Base-by-base conservation (phyloP, 1,140 invertebrate species). In the Drosophila orena region DNA sequence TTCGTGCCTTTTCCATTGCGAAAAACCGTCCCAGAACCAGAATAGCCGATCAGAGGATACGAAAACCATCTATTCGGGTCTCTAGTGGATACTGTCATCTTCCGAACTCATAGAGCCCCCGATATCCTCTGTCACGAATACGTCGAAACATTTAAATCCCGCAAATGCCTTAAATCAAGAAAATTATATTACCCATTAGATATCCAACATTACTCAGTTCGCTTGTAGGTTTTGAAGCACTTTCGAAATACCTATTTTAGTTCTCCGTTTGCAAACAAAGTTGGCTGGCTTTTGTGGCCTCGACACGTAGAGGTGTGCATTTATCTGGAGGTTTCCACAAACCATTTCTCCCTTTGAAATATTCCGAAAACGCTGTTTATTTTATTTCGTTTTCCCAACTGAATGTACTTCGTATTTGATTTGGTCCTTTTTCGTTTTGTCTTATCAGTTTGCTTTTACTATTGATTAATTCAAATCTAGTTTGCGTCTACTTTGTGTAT, bases 1-100 rank as follows among this genome's bases (percentile, higher is more conserved):
- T 77, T 80, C 84, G 84, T 89, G 84, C 84, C 84, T 89, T 89
- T 89, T 89, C 77, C 72, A 89, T 84, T 89, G 84, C 65, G 71
- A 84, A 86, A 89, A 89, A 80, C 84, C 84, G 84, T 89, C 84
- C 84, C 84, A 86, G 30, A 30, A 70, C 52, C 57, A 77, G 42
- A 54, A 52, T 47, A 53, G 37, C 40, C 34, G 40, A 60, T 37
- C 61, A 35, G 64, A 52, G 73, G 53, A 75, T 38, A 3, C 20
- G 12, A 11, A 27, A 22, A 50, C 40, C 54, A 58, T 42, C 37
- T 6, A 11, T n/a, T 40, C 17, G 30, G 77, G 38, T 35, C n/a
- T 42, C 30, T 2, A 7, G 40, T 12, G 46, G 56, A 40, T 22
- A 40, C 2, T 14, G 15, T 3, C 56, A 65, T 0, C 44, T 17